Evolutionary conservation across 2,888 invertebrate genomes (phyloP).

Genomic region (Noctua janthe): DNA sequence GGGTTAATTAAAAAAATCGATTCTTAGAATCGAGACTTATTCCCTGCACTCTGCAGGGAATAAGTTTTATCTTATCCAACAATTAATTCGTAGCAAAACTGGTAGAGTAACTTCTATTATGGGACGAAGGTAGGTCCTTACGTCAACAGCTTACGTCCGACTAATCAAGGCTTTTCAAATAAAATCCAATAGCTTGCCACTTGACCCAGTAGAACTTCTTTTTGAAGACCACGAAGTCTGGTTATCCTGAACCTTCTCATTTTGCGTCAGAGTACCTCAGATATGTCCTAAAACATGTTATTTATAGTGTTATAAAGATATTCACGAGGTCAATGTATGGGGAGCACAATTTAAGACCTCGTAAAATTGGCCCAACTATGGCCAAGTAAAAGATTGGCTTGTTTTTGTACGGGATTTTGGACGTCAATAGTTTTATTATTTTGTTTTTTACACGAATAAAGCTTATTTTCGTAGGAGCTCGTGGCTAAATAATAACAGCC

Average conservation of each 20-base stretch:
- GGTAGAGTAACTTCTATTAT: neutral
- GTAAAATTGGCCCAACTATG: constrained; percentile 40
- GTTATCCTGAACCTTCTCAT: constrained; percentile 12
- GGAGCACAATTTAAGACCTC: constrained; percentile 31
- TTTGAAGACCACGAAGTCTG: neutral
- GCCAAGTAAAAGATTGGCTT: constrained; percentile 39
- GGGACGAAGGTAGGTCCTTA: neutral
- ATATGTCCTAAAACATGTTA: constrained; percentile 30
- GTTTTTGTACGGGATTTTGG: constrained; percentile 46
- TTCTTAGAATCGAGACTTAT: no score
- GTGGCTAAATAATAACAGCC: no score
- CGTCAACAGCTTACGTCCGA: neutral
- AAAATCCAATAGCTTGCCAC: neutral
- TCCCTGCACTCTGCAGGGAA: no score
- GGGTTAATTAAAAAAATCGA: neutral
- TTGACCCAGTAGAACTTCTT: neutral
- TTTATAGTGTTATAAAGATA: constrained; percentile 57
- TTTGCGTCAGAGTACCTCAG: neutral
- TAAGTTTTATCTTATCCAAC: neutral
- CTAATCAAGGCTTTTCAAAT: neutral
- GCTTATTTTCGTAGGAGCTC: neutral
- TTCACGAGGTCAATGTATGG: constrained; percentile 52
- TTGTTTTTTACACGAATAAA: constrained; percentile 32
- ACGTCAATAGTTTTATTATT: constrained; percentile 37
- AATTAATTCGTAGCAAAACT: neutral